Base-by-base conservation (phyloP, 2,888 invertebrate genomes). In the Nomada ruficornis region DNA sequence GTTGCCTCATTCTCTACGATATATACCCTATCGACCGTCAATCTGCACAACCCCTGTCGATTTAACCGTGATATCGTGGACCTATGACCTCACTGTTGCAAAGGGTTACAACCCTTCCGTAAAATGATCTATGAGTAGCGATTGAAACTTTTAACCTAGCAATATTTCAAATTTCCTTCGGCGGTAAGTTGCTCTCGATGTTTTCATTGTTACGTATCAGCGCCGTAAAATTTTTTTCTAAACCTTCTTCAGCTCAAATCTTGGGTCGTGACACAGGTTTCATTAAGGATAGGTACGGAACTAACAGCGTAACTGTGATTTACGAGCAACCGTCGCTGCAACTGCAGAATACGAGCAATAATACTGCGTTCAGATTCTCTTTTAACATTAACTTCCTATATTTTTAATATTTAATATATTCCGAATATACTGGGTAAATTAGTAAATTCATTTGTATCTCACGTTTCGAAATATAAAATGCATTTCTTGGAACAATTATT, bases 201-300 rank as follows among this genome's bases (percentile, higher is more conserved):
- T 42, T 26, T 69, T 68, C 81, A 78, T 62, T 50, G 71, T 89
- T 84, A 89, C 88, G 82, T 80, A 82, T 84, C 78, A 82, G 89
- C 89, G 89, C 85, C 87, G 88, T 89, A 88, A 91, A 91, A 91
- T 90, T 91, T 90, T 90, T 86, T 88, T 87, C 77, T 73, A 75
- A 83, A 83, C 75, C 74, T 87, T 47, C 13, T n/a, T 15, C 29
- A 4, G 20, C 44, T 10, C n/a, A 18, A 47, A 23, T 2, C n/a
- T n/a, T 4, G 15, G 15, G 18, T 20, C 55, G 2, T 65, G 47
- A 3, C 55, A 52, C 7, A 3, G 11, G 26, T 59, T 50, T 42
- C 47, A 2, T 50, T 52, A 10, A n/a, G 13, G n/a, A 26, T n/a
- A 2, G 29, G 18, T 2, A 11, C 29, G 18, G n/a, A 13, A 44